Evolutionary conservation across 1,140 invertebrate species (phyloP).

Genomic region (Euglossa dilemma): DNA sequence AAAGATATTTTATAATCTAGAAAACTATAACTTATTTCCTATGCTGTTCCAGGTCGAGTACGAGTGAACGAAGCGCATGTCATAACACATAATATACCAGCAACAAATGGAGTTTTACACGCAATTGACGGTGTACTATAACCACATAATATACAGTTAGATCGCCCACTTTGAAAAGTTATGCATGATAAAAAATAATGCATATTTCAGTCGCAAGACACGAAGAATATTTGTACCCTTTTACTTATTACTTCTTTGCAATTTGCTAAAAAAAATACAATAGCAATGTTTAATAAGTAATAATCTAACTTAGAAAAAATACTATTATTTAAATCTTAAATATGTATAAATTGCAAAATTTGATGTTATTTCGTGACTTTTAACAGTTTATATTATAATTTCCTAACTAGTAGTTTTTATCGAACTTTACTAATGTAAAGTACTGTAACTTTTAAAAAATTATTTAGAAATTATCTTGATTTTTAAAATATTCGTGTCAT

Average conservation of each 20-base stretch:
- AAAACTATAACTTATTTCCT: conserved; percentile 2
- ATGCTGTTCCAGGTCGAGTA: conserved; percentile 87
- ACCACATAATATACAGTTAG: conserved; percentile 26
- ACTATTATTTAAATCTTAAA: no score
- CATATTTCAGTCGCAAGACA: not conserved
- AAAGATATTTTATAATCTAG: not conserved
- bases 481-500: not conserved
- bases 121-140: conserved; percentile 90
- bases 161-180: not conserved
- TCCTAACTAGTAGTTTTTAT: not conserved
- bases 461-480: not conserved
- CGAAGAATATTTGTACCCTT: not conserved
- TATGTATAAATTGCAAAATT: no score
- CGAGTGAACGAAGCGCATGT: conserved; percentile 91
- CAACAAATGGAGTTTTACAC: conserved; percentile 94
- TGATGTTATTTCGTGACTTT: no score
- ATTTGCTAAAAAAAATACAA: no score
- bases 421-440: no score
- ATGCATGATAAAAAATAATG: not conserved
- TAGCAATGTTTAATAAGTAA: no score
- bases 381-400: no score
- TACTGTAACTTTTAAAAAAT: not conserved
- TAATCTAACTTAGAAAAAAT: not conserved
- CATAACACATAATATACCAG: conserved; percentile 90
- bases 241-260: not conserved